phyloP scores from a whole-genome alignment of 1,140 invertebrate genomes.

The Musca vetustissima region DNA sequence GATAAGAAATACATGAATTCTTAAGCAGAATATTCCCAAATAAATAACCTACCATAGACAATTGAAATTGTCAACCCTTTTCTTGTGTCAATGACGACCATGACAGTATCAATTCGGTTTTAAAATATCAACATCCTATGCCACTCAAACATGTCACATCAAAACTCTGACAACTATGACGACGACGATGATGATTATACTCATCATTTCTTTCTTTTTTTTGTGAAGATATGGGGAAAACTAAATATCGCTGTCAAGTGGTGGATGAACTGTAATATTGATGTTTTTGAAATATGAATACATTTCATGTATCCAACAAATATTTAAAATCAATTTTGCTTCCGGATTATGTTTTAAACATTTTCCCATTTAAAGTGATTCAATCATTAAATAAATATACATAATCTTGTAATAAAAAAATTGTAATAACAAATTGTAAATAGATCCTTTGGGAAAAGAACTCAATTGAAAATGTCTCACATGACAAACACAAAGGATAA shows the following conservation, averaged over 20 bases:
- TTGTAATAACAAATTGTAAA: neutral
- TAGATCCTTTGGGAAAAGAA: slow-evolving; percentile 7
- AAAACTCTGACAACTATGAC: neutral
- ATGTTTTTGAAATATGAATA: neutral
- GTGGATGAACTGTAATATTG: neutral
- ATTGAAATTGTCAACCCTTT: slow-evolving; percentile 20
- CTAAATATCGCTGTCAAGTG: slow-evolving; percentile 1
- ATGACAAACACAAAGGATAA: slow-evolving; percentile 15
- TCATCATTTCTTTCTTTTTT: neutral
- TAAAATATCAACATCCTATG: slow-evolving; percentile 7
- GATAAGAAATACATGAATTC: neutral
- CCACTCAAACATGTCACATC: slow-evolving; percentile 17
- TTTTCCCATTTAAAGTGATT: neutral
- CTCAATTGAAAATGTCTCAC: slow-evolving; percentile 20
- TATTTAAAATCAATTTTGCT: no score
- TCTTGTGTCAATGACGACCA: neutral
- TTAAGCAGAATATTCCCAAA: no score
- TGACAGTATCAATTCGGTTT: neutral
- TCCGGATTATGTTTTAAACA: no score
- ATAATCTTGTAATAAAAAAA: slow-evolving; percentile 15
- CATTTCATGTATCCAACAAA: neutral
- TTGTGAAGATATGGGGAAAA: neutral
- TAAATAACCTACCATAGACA: neutral
- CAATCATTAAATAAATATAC: slow-evolving; percentile 1
- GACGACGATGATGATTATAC: neutral